Evolutionary conservation across 2,888 invertebrate genomes (phyloP).

Genomic region (Drosophila seclusa): DNA sequence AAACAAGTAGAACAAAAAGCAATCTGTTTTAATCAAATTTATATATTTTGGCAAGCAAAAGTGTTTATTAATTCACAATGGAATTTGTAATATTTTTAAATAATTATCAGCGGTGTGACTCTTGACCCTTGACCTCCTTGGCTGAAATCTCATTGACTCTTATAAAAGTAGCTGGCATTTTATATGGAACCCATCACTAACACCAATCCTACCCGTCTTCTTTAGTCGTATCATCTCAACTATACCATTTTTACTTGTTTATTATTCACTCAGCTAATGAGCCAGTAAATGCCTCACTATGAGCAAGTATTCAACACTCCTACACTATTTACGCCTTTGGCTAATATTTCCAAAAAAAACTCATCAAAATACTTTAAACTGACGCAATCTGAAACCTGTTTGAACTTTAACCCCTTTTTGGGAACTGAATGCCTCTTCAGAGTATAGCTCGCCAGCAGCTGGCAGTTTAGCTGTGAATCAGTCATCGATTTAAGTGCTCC

Average conservation of each 20-base stretch:
- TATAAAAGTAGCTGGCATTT: neutral
- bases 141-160: too few species aligned
- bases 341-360: neutral
- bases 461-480: neutral
- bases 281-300: neutral
- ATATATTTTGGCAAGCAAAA: neutral
- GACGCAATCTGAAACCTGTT: conserved; percentile 26
- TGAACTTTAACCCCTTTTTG: conserved; percentile 7
- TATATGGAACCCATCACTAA: too few species aligned
- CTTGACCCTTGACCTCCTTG: neutral
- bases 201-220: too few species aligned
- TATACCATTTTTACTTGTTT: neutral
- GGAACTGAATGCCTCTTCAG: neutral
- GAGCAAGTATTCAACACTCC: neutral
- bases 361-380: neutral
- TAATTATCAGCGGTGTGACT: neutral
- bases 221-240: neutral
- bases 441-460: conserved; percentile 6
- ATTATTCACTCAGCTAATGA: neutral
- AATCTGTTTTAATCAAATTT: too few species aligned
- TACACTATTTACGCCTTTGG: neutral
- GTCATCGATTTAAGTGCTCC: neutral
- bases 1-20: neutral
- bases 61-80: neutral
- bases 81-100: neutral